Percentiles rank a stretch among this genome's conserved stretches.
Evolutionary conservation across 2,888 invertebrate species (phyloP).

Genomic region (Pachymerium ferrugineum): DNA sequence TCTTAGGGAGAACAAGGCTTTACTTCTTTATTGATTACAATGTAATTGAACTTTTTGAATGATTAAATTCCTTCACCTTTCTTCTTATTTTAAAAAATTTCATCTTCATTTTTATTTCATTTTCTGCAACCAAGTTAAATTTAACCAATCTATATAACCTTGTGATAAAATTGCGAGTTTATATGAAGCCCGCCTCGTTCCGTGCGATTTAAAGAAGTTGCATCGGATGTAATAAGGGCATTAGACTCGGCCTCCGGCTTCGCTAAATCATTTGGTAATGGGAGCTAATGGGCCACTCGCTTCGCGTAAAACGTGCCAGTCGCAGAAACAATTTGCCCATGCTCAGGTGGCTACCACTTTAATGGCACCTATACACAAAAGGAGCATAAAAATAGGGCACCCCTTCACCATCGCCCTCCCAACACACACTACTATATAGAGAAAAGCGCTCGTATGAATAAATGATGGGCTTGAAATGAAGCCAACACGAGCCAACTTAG

Average conservation of each 20-base stretch:
- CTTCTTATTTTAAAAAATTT: too few species aligned
- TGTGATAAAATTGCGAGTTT: background rate
- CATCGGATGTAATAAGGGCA: slow-evolving; percentile 13
- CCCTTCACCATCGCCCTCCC: background rate
- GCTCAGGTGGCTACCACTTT: slow-evolving; percentile 13
- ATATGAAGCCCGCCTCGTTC: background rate
- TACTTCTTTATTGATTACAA: background rate
- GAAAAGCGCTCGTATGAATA: background rate
- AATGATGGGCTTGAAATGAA: slow-evolving; percentile 4
- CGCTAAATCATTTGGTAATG: slow-evolving; percentile 9
- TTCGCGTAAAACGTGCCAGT: slow-evolving; percentile 4
- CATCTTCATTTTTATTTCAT: too few species aligned
- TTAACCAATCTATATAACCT: background rate
- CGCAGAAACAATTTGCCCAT: slow-evolving; percentile 3
- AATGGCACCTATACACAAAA: slow-evolving; percentile 13
- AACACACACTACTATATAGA: background rate
- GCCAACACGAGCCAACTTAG: background rate
- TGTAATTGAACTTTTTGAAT: background rate
- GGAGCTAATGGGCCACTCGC: slow-evolving; percentile 13
- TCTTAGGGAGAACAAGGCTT: background rate
- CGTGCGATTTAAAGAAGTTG: background rate
- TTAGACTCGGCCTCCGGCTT: background rate
- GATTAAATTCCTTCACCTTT: background rate
- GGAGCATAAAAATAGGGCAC: background rate
- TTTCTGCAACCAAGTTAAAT: too few species aligned